Evolutionary conservation across 64 coral and sea anemone genomes (phyloP).

Genomic region (Orbicella faveolata): DNA sequence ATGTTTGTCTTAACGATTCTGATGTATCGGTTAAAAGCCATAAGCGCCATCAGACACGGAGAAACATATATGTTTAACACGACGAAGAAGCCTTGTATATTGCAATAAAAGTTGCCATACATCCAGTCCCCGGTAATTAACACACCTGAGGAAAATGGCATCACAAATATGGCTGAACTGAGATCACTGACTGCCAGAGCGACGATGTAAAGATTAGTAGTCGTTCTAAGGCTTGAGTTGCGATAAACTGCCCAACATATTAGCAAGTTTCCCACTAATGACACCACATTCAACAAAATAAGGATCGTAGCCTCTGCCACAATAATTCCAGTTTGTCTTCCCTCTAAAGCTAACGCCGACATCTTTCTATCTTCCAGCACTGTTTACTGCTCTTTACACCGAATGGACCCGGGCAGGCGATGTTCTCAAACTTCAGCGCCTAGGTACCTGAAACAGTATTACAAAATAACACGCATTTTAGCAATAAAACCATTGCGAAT

Average conservation of each 20-base stretch:
- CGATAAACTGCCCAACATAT: slow-evolving; percentile 24
- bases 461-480: background rate
- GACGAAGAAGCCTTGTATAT: slow-evolving; percentile 62
- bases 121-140: slow-evolving; percentile 52
- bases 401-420: background rate
- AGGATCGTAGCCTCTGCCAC: background rate
- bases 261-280: background rate
- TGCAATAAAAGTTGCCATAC: slow-evolving; percentile 40
- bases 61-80: slow-evolving; percentile 57
- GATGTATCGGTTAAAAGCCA: slow-evolving; percentile 70
- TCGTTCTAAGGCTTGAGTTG: background rate
- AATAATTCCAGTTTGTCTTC: slow-evolving; percentile 12
- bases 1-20: slow-evolving; percentile 64
- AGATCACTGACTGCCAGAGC: slow-evolving; percentile 54
- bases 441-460: background rate
- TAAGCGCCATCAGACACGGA: slow-evolving; percentile 51
- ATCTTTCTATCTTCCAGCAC: background rate
- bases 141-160: slow-evolving; percentile 59
- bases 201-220: slow-evolving; percentile 28
- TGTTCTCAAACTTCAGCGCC: background rate
- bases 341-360: background rate
- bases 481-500: background rate
- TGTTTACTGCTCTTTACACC: too few species aligned
- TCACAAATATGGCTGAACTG: slow-evolving; percentile 56
- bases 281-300: slow-evolving; percentile 12